Conservation (phyloP, 2,113 vertebrate species). For the Pleuronectes platessa region DNA sequence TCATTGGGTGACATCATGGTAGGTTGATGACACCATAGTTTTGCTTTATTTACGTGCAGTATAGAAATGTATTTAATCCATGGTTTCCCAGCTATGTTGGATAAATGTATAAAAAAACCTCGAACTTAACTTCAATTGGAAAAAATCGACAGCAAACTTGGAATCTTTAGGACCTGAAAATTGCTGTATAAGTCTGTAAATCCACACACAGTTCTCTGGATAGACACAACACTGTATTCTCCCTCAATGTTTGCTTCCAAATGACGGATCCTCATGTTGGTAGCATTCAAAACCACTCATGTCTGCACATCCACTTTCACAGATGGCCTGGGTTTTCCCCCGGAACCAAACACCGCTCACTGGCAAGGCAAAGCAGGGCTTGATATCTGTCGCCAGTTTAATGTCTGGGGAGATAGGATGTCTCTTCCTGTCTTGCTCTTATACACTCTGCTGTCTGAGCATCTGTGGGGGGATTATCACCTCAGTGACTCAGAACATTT, state of each 20-base stretch:
- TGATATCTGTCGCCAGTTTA: conserved; percentile 39
- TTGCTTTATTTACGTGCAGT: no score
- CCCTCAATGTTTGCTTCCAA: neutral
- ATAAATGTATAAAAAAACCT: no score
- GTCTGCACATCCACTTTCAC: neutral
- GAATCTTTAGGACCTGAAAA: no score
- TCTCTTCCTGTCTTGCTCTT: conserved; percentile 37
- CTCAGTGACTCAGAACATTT: conserved; percentile 20
- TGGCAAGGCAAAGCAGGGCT: conserved; percentile 38
- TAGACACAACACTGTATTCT: neutral
- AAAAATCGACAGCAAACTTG: no score
- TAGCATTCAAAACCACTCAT: conserved; percentile 7
- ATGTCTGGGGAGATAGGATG: conserved; percentile 26
- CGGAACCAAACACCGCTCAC: conserved; percentile 26
- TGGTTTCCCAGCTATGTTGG: no score
- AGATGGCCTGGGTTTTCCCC: conserved; percentile 13
- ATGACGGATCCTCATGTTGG: neutral
- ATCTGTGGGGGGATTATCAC: conserved; percentile 63
- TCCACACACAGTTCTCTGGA: neutral
- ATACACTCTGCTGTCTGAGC: conserved; percentile 48
- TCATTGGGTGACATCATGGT: no score
- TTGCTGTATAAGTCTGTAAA: neutral
- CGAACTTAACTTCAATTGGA: no score
- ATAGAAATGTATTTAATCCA: no score
- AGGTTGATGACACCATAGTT: no score